phyloP scores from a whole-genome alignment of 1,140 invertebrate species.

The Meloidogyne hapla region DNA sequence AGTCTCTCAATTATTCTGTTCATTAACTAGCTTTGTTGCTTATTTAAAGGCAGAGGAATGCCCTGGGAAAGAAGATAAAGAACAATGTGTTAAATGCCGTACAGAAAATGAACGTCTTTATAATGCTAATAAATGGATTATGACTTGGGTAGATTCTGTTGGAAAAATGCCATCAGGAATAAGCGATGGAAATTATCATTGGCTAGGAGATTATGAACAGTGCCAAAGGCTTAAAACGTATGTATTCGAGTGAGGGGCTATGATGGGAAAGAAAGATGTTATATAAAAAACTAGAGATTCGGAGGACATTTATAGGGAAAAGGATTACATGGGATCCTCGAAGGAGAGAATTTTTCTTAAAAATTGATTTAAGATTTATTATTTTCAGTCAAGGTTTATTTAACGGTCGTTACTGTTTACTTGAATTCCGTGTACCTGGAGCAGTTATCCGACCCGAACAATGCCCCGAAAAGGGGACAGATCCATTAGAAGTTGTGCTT shows the following conservation, averaged over 20 bases:
- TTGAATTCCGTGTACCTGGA: conserved; percentile 54
- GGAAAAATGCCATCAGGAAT: conserved; percentile 63
- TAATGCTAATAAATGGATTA: conserved; percentile 54
- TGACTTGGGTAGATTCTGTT: conserved; percentile 59
- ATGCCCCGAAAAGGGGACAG: conserved; percentile 19
- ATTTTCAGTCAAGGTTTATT: conserved; percentile 49
- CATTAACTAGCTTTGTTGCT: conserved; percentile 38
- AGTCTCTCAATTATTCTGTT: conserved; percentile 50
- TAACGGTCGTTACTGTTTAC: conserved; percentile 58
- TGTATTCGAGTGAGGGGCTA: not conserved
- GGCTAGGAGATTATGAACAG: conserved; percentile 62
- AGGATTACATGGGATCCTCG: no score
- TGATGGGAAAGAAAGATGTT: no score
- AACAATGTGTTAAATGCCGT: conserved; percentile 51
- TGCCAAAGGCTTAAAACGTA: conserved; percentile 49
- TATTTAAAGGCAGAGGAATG: conserved; percentile 41
- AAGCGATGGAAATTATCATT: conserved; percentile 63
- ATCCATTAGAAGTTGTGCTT: conserved; percentile 44
- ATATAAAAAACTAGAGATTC: no score
- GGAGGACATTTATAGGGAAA: no score
- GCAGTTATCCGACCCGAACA: conserved; percentile 19
- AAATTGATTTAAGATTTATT: not conserved
- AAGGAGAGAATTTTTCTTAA: no score
- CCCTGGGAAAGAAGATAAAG: conserved; percentile 34
- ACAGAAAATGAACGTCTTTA: conserved; percentile 37